Percentiles rank a stretch among this genome's conserved stretches.
Evolutionary conservation across 2,888 invertebrate genomes (phyloP).

Genomic region (Oscheius onirici): DNA sequence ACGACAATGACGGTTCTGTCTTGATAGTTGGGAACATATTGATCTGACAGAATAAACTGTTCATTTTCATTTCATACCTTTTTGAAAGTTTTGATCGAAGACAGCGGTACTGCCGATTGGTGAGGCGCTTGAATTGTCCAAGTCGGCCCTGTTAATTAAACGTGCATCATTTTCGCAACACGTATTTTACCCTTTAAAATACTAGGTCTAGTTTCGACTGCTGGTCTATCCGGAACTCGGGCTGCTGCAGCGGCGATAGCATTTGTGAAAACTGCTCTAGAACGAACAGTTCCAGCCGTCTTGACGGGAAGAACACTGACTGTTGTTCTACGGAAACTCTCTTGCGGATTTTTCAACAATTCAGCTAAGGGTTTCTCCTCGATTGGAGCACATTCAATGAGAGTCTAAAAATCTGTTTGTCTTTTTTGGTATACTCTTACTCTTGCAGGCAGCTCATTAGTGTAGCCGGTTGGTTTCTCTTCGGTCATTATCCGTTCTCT

Average conservation of each 20-base stretch:
- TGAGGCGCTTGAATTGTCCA: conserved; percentile 12
- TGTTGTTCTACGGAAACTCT: too few species aligned
- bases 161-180: neutral
- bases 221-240: neutral
- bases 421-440: too few species aligned
- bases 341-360: too few species aligned
- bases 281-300: neutral
- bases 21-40: too few species aligned
- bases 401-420: too few species aligned
- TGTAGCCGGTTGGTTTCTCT: too few species aligned
- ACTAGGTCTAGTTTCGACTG: neutral
- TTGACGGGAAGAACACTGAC: too few species aligned
- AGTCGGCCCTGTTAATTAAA: conserved; percentile 1
- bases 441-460: too few species aligned
- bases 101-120: neutral
- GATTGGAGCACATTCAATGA: too few species aligned
- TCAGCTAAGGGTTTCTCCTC: too few species aligned
- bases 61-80: neutral
- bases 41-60: neutral
- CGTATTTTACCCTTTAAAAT: conserved; percentile 6
- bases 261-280: conserved; percentile 1
- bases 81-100: conserved; percentile 2
- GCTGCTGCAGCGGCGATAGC: conserved; percentile 19
- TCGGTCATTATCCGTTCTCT: too few species aligned
- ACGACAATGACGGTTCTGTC: too few species aligned